Conservation (phyloP, 1,140 invertebrate genomes). For the Metaphire vulgaris region DNA sequence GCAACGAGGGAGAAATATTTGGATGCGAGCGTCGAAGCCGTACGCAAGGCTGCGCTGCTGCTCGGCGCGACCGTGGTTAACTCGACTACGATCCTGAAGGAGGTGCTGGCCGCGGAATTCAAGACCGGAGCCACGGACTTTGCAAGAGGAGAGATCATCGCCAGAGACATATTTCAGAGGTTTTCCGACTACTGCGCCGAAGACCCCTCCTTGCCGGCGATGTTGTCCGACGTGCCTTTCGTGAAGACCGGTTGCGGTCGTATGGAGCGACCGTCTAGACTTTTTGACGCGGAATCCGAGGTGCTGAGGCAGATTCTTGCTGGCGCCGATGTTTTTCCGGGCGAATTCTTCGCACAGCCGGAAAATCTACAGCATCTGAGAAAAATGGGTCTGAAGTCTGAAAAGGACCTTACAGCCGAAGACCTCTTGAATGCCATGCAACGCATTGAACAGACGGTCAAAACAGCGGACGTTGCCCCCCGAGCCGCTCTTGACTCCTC, state of each 20-base stretch:
- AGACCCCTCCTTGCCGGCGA: neutral
- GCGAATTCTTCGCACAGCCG: neutral
- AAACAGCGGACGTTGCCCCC: neutral
- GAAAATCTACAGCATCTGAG: conserved; percentile 1
- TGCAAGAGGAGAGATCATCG: neutral
- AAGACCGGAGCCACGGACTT: neutral
- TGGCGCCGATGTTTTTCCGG: neutral
- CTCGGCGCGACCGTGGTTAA: neutral
- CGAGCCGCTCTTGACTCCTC: neutral
- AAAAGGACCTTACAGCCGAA: neutral
- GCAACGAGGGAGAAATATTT: neutral
- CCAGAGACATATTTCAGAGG: neutral
- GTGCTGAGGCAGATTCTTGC: neutral
- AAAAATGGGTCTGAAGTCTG: conserved; percentile 11
- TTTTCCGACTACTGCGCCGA: neutral
- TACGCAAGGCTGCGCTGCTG: neutral
- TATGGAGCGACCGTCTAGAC: neutral
- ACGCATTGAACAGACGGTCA: conserved; percentile 1
- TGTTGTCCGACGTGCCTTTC: neutral
- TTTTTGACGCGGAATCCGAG: neutral
- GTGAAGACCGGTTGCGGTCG: neutral
- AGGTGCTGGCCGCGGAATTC: neutral
- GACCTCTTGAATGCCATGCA: neutral
- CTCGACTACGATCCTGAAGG: neutral
- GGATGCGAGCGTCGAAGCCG: neutral